Percentiles rank a stretch among this genome's conserved stretches.
Evolutionary conservation across 2,888 invertebrate species (phyloP).

Genomic region (Zaprionus bogoriensis): DNA sequence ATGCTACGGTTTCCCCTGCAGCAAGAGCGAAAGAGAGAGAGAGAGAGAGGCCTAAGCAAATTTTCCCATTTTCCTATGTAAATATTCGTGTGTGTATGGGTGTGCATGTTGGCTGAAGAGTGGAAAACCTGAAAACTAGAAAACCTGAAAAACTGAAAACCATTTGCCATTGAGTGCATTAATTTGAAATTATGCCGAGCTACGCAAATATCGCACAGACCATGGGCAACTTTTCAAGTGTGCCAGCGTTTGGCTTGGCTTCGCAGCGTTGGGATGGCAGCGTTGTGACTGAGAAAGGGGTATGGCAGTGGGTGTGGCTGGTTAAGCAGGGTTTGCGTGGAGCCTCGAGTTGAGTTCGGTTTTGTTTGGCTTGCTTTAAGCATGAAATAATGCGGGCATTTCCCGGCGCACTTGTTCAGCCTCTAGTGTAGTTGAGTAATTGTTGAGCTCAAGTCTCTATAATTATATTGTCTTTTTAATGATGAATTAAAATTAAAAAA

Average conservation of each 20-base stretch:
- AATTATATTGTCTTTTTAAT: not conserved
- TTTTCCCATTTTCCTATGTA: constrained; percentile 55
- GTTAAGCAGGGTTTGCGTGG: too few relatives aligned
- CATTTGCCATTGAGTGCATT: constrained; percentile 72
- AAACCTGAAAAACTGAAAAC: constrained; percentile 38
- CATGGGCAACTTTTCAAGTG: constrained; percentile 43
- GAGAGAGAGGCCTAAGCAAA: constrained; percentile 35
- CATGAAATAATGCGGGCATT: constrained; percentile 36
- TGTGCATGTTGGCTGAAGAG: constrained; percentile 11
- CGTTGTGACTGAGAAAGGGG: not conserved
- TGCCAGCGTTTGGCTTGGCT: constrained; percentile 5
- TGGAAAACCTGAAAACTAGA: constrained; percentile 51
- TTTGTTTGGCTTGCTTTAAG: constrained; percentile 29
- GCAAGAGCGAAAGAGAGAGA: constrained; percentile 11
- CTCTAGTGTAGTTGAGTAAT: constrained; percentile 10
- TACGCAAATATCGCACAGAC: constrained; percentile 49
- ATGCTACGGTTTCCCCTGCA: constrained; percentile 38
- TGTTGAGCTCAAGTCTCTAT: constrained; percentile 14
- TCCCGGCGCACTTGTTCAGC: constrained; percentile 16
- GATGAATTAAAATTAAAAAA: not conserved
- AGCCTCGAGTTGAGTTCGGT: constrained; percentile 6
- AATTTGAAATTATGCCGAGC: constrained; percentile 69
- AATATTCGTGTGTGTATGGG: constrained; percentile 35
- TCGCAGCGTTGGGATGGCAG: not conserved
- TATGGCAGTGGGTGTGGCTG: too few relatives aligned